Percentiles rank a stretch among this genome's conserved stretches.
These are phyloP conservation scores for Cassiopea xamachana DNA, from an alignment of 30 jellyfish, hydroid and myxozoan genomes.

Conservation along the genomic window DNA sequence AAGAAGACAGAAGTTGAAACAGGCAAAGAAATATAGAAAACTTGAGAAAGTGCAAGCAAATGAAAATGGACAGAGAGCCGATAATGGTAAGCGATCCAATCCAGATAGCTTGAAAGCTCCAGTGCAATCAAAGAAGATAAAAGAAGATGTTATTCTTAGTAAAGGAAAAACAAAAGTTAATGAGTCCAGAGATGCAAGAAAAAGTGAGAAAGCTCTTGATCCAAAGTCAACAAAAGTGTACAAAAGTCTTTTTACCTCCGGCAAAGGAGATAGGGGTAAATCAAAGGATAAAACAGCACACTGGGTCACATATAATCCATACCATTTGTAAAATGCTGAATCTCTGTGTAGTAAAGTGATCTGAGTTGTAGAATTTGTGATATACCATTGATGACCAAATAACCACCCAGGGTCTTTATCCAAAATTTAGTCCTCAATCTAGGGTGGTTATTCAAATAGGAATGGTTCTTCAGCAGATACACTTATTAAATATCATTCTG, in stretches of 20 bases:
- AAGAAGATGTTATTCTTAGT: not conserved
- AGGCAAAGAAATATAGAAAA: conserved; percentile 60
- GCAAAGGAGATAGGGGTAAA: conserved; percentile 72
- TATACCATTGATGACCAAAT: too few species aligned
- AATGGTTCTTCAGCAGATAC: too few species aligned
- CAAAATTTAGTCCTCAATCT: too few species aligned
- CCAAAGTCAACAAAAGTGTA: conserved; percentile 82
- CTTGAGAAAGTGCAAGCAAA: conserved; percentile 13
- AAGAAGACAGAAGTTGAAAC: conserved; percentile 74
- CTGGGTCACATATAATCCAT: conserved; percentile 98
- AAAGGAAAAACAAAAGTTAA: not conserved
- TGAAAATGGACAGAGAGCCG: conserved; percentile 44
- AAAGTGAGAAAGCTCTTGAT: conserved; percentile 16
- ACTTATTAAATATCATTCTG: too few species aligned
- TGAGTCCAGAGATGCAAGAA: not conserved
- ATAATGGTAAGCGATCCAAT: conserved; percentile 12
- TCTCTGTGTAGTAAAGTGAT: not conserved
- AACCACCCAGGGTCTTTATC: too few species aligned
- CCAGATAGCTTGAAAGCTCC: conserved; percentile 13
- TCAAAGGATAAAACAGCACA: conserved; percentile 74
- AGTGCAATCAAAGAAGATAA: not conserved
- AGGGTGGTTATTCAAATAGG: too few species aligned
- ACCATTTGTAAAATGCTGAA: conserved; percentile 69
- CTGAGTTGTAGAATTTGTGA: too few species aligned
- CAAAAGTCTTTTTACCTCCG: conserved; percentile 90